Conservation (phyloP, 1,140 invertebrate genomes). For the Pinna nobilis region DNA sequence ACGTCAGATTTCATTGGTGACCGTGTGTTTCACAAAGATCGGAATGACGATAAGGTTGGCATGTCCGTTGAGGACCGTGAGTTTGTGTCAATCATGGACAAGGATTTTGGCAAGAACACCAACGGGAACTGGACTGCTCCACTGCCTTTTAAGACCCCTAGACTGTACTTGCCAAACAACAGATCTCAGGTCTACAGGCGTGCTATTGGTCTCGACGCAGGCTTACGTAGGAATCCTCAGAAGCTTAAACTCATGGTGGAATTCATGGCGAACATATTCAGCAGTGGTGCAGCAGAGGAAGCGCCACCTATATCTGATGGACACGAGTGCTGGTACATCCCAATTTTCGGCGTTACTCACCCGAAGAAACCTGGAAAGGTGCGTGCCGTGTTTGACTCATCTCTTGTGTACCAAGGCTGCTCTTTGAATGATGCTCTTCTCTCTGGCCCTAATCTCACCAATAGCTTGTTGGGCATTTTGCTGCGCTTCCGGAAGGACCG, state of each 20-base stretch:
- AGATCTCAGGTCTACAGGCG: neutral
- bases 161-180: conserved; percentile 35
- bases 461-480: conserved; percentile 41
- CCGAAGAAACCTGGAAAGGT: conserved; percentile 46
- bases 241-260: neutral
- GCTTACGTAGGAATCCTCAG: neutral
- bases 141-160: conserved; percentile 30
- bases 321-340: conserved; percentile 47
- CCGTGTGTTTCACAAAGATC: conserved; percentile 21
- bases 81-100: conserved; percentile 38
- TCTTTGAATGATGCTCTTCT: conserved; percentile 43
- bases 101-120: conserved; percentile 9
- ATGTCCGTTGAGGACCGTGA: conserved; percentile 41
- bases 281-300: conserved; percentile 28
- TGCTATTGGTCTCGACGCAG: neutral
- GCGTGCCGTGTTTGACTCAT: conserved; percentile 40
- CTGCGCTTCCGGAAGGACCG: conserved; percentile 29
- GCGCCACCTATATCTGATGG: conserved; percentile 4
- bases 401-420: conserved; percentile 16
- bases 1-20: neutral
- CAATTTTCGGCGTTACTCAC: conserved; percentile 49
- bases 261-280: neutral
- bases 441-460: conserved; percentile 42
- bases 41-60: conserved; percentile 24
- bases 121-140: conserved; percentile 42